These are phyloP conservation scores for Asbolus verrucosus DNA, from an alignment of 1,140 invertebrate species.

Conservation along the genomic window DNA sequence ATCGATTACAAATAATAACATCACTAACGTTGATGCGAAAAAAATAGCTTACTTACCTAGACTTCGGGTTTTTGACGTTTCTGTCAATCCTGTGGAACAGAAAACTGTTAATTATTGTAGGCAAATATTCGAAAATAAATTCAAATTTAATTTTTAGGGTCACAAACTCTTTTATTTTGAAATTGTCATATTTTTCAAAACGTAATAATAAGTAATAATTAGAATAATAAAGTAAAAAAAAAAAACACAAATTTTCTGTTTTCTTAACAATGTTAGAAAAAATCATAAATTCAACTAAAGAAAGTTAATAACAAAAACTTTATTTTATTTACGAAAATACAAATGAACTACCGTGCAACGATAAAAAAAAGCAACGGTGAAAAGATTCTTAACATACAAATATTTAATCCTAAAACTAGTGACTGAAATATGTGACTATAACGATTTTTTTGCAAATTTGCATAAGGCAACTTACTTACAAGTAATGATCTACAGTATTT, in stretches of 20 bases:
- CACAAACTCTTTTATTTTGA: no score
- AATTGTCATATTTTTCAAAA: no score
- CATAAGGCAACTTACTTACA: conserved; percentile 37
- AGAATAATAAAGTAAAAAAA: no score
- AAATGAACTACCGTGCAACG: conserved; percentile 32
- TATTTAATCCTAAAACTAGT: conserved; percentile 31
- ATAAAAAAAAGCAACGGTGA: conserved; percentile 27
- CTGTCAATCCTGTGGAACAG: background rate
- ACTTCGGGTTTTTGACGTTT: background rate
- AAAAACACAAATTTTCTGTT: no score
- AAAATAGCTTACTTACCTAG: background rate
- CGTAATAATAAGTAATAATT: no score
- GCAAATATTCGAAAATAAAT: no score
- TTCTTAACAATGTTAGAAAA: no score
- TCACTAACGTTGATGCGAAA: background rate
- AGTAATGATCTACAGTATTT: background rate
- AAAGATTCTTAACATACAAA: conserved; percentile 16
- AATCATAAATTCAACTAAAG: no score
- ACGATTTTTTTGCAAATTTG: conserved; percentile 20
- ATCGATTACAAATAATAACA: background rate
- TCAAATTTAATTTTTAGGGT: no score
- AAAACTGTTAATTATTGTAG: no score
- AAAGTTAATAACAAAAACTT: conserved; percentile 23
- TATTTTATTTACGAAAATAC: conserved; percentile 40
- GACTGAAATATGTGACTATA: conserved; percentile 32